Base-by-base conservation (phyloP, 2,797 vertebrate species). In the Rhincodon typus region DNA sequence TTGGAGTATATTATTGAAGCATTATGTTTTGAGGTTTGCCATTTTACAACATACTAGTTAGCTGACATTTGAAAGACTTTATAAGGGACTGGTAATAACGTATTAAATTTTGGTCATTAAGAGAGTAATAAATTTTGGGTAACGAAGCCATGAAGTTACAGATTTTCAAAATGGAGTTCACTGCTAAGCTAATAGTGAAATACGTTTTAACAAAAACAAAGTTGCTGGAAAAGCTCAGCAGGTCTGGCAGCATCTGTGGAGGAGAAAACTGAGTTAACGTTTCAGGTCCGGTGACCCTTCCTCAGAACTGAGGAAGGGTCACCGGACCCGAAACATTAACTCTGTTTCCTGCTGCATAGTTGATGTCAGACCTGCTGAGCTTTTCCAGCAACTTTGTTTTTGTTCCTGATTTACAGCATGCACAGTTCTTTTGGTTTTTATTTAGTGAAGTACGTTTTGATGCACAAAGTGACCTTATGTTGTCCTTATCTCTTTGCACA, bases 1-100 rank as follows among this genome's bases (percentile, higher is more conserved):
- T 62, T 69, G 38, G n/a, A 8, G 30, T 91, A 66, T 38, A n/a
- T 91, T 66, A n/a, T 19, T 62, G 66, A 15, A 21, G 30, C 50
- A 90, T 53, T 91, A 93, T 69, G 66, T 38, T 62, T 69, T 93
- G 90, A 93, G 90, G n/a, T 93, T 42, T 90, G 27, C 34, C 42
- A 19, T 19, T 93, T 42, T 93, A 93, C 62, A 93, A 42, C 67
- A 42, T 13, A 87, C 23, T 50, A 27, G 21, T 50, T 25, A 87
- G 38, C 6, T 42, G 50, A 87, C 84, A 93, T 69, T 93, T 12
- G 57, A 38, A 38, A 79, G 74, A 79, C 0, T n/a, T n/a, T 38
- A 38, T 30, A 79, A 79, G n/a, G 74, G n/a, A n/a, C 30, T 34
- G 34, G 30, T 34, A n/a, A 69, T 10, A 69, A 10, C 23, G 66